Conservation (phyloP, 2,113 vertebrate genomes). For the Platichthys flesus region DNA sequence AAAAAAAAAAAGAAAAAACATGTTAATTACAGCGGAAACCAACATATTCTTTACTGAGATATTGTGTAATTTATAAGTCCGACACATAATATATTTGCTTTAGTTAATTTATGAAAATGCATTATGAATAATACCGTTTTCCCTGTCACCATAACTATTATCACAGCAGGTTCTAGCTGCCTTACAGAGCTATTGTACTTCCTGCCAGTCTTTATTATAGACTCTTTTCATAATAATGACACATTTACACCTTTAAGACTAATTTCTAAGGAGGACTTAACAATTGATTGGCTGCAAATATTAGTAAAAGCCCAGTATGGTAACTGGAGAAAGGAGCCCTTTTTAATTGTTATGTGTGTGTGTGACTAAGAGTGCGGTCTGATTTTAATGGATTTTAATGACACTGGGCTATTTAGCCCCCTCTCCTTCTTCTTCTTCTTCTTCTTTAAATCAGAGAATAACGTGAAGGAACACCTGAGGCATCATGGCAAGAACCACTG, state of each 20-base stretch:
- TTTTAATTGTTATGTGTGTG: constrained; percentile 21
- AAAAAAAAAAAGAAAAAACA: no score
- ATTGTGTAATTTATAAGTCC: not conserved
- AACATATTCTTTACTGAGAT: not conserved
- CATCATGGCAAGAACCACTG: constrained; percentile 51
- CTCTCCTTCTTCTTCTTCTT: constrained; percentile 17
- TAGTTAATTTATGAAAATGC: not conserved
- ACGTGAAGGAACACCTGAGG: constrained; percentile 48
- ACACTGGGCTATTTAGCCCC: constrained; percentile 7
- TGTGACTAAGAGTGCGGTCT: constrained; percentile 6
- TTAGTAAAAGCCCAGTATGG: constrained; percentile 3
- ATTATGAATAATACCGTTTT: not conserved
- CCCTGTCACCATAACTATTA: not conserved
- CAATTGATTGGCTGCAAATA: constrained; percentile 29
- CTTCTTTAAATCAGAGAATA: constrained; percentile 28
- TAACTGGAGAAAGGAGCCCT: constrained; percentile 11
- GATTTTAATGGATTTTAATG: constrained; percentile 45
- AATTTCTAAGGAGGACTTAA: constrained; percentile 23
- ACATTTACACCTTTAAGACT: not conserved
- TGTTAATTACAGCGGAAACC: not conserved
- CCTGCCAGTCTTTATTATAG: no score
- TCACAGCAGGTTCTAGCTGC: not conserved
- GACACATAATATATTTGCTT: not conserved
- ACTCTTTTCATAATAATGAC: no score
- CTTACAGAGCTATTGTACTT: no score